Conservation (phyloP, 2,113 vertebrate genomes). For the Megaptera novaeangliae region DNA sequence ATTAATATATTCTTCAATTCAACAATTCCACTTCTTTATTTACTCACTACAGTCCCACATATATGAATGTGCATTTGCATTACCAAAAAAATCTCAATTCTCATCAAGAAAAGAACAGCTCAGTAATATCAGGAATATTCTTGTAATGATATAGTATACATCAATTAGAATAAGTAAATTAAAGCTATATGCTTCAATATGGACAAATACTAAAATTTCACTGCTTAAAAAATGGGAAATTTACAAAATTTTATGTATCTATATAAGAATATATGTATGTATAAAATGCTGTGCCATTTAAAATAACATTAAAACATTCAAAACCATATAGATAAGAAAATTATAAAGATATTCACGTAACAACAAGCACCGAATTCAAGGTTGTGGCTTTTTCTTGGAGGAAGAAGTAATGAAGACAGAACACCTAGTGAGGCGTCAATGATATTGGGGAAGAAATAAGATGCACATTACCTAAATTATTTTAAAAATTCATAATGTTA, state of each 20-base stretch:
- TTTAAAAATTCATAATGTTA: neutral
- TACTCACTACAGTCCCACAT: neutral
- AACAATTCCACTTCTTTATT: neutral
- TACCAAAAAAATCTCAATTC: neutral
- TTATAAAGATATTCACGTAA: neutral
- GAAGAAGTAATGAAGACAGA: neutral
- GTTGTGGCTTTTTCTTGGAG: neutral
- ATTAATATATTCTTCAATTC: neutral
- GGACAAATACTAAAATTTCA: neutral
- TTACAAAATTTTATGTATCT: neutral
- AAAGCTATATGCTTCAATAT: neutral
- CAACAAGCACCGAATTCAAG: neutral
- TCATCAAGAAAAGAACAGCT: neutral
- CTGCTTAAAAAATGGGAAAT: neutral
- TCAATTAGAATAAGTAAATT: neutral
- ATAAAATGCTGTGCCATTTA: neutral
- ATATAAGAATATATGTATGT: neutral
- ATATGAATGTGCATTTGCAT: neutral
- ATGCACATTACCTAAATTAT: neutral
- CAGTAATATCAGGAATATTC: neutral
- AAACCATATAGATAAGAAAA: neutral
- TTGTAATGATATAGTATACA: neutral
- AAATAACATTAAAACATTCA: neutral
- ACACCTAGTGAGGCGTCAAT: neutral
- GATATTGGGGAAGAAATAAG: neutral